phyloP scores from a whole-genome alignment of 2,113 vertebrate species.

The Xenopus tropicalis region DNA sequence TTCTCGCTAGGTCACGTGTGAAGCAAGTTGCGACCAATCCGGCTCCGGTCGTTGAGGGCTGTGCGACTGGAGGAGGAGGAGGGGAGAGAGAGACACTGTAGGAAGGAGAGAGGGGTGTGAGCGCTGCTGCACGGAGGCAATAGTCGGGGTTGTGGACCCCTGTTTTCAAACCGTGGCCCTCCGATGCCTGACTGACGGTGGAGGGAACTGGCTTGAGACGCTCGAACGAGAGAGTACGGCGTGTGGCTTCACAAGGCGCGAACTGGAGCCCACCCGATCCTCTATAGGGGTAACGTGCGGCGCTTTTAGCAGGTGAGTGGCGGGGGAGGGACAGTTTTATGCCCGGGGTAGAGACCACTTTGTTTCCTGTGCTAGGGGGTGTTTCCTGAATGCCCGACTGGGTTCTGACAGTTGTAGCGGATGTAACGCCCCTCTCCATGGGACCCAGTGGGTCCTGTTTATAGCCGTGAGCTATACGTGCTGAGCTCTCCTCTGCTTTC shows the following conservation, averaged over 20 bases:
- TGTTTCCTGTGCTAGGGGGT: background rate
- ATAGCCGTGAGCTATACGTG: background rate
- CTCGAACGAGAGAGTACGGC: too few species aligned
- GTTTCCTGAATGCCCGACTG: background rate
- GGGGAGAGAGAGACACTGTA: conserved; percentile 11
- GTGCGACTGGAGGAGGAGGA: conserved; percentile 48
- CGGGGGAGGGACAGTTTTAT: background rate
- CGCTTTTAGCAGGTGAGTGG: conserved; percentile 2
- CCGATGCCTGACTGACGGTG: too few species aligned
- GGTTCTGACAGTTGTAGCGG: background rate
- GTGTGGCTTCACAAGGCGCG: background rate
- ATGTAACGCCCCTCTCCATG: background rate
- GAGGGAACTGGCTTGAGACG: too few species aligned
- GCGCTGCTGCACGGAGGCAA: conserved; percentile 35
- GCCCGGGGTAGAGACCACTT: background rate
- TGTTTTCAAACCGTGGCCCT: conserved; percentile 47
- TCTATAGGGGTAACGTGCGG: background rate
- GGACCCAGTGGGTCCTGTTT: background rate
- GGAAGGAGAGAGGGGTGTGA: conserved; percentile 38
- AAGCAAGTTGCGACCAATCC: conserved; percentile 56
- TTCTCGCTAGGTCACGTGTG: conserved; percentile 58
- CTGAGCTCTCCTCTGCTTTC: too few species aligned
- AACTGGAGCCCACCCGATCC: background rate
- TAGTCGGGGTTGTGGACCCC: background rate
- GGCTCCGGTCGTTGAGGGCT: conserved; percentile 34